These are phyloP conservation scores for Hirtodrosophila trivittata DNA, from an alignment of 2,888 invertebrate species.

Conservation along the genomic window DNA sequence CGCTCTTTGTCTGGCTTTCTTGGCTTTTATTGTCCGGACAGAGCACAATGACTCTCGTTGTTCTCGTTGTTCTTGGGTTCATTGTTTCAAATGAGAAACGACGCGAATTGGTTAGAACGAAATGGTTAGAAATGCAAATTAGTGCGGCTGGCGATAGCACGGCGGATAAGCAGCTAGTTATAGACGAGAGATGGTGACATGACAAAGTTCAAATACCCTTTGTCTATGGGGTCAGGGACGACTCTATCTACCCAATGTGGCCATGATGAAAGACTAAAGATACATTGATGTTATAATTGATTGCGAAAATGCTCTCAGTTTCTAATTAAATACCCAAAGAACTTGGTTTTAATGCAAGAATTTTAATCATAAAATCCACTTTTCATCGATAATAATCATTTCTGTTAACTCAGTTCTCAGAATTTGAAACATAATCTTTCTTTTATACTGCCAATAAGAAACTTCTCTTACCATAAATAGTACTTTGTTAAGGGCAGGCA, in stretches of 20 bases:
- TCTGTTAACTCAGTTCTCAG: no score
- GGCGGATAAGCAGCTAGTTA: constrained; percentile 52
- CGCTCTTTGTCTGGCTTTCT: constrained; percentile 41
- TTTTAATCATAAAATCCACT: no score
- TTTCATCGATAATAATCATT: no score
- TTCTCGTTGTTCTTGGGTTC: constrained; percentile 67
- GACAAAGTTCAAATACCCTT: constrained; percentile 51
- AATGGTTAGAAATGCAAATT: constrained; percentile 77
- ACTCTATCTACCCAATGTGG: not conserved
- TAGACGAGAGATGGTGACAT: constrained; percentile 21
- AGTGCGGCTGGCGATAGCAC: constrained; percentile 66
- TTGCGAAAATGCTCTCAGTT: no score
- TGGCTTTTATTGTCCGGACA: constrained; percentile 66
- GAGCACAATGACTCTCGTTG: constrained; percentile 71
- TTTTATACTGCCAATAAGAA: no score
- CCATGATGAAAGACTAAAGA: no score
- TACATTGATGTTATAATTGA: no score
- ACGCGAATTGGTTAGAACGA: constrained; percentile 77
- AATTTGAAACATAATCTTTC: no score
- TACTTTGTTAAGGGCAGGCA: no score
- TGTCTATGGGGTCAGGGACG: not conserved
- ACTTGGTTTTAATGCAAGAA: no score
- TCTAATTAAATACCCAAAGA: no score
- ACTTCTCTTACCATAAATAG: no score
- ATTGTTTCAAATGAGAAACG: constrained; percentile 77